Evolutionary conservation across 2,113 vertebrate genomes (phyloP).

Genomic region (Apodemus sylvaticus): DNA sequence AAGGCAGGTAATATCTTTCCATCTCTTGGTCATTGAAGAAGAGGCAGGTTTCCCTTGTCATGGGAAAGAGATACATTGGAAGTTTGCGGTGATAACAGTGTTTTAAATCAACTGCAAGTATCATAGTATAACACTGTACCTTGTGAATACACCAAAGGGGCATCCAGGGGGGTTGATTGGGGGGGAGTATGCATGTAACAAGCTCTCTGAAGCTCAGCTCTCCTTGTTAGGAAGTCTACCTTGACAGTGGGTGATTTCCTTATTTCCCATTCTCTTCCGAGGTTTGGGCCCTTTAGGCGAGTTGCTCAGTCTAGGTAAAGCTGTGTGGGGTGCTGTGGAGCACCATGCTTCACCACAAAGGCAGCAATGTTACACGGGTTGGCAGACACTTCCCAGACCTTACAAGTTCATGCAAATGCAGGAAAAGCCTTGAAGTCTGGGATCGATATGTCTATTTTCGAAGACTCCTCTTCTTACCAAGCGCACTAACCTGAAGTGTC

Average conservation of each 20-base stretch:
- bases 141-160: too few relatives aligned
- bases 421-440: background rate
- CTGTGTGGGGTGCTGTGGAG: background rate
- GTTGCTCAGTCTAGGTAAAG: background rate
- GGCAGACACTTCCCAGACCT: background rate
- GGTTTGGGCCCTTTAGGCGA: background rate
- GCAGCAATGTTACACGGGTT: background rate
- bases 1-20: background rate
- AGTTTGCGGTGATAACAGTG: background rate
- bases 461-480: background rate
- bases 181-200: rapidly evolving
- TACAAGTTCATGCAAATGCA: background rate
- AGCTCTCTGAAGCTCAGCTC: background rate
- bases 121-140: background rate
- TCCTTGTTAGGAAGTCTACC: background rate
- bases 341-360: background rate
- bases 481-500: background rate
- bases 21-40: background rate
- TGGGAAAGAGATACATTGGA: background rate
- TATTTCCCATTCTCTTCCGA: background rate
- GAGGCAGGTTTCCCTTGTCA: background rate
- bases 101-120: background rate
- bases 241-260: background rate
- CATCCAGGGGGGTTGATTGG: background rate
- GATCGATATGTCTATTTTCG: background rate